Conservation (phyloP, 1,140 invertebrate genomes). For the Bombus consobrinus region DNA sequence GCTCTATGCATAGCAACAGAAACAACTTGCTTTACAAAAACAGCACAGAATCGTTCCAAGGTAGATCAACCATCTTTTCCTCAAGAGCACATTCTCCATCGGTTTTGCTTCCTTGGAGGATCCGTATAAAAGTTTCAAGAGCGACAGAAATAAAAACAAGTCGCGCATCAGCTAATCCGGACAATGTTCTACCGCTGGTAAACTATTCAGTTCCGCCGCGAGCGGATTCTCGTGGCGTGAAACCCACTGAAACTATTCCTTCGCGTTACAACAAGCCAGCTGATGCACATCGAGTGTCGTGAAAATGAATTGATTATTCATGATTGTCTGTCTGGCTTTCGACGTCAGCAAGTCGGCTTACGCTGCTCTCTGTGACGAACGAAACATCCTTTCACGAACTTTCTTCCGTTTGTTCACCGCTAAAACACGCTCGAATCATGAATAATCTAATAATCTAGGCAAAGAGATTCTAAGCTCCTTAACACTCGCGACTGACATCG, state of each 20-base stretch:
- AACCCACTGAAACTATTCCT: neutral
- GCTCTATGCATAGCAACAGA: neutral
- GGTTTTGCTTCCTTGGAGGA: neutral
- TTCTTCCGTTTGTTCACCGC: neutral
- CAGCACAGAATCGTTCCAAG: neutral
- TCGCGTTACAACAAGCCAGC: neutral
- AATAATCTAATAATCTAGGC: conserved; percentile 30
- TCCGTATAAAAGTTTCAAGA: neutral
- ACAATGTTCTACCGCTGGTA: conserved; percentile 5
- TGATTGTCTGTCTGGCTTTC: conserved; percentile 29
- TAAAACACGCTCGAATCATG: conserved; percentile 4
- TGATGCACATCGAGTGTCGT: neutral
- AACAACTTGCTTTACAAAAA: neutral
- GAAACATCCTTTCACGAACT: neutral
- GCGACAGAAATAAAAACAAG: neutral
- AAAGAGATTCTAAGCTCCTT: conserved; percentile 20
- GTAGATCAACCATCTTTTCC: neutral
- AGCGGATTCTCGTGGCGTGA: neutral
- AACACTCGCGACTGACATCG: neutral
- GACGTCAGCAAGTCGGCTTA: conserved; percentile 6
- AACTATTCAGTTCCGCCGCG: conserved; percentile 15
- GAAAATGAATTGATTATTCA: conserved; percentile 48
- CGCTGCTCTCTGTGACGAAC: neutral
- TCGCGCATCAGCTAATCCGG: neutral
- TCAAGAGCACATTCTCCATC: neutral